These are phyloP conservation scores for Daktulosphaira vitifoliae DNA, from an alignment of 1,140 invertebrate species.

Conservation along the genomic window DNA sequence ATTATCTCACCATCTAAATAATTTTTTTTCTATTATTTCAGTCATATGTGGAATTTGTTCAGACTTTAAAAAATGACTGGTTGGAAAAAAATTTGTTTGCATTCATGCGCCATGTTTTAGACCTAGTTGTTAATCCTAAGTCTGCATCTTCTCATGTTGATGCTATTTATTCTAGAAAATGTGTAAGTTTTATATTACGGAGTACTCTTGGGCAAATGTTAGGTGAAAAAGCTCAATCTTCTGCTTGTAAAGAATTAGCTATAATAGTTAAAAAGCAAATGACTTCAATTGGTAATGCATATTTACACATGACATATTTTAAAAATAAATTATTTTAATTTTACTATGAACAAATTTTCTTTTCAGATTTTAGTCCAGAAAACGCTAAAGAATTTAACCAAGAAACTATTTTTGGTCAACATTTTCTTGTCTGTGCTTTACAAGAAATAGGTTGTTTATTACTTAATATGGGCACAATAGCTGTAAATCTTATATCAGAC, in stretches of 20 bases:
- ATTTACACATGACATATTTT: constrained; percentile 26
- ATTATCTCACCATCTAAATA: too few relatives aligned
- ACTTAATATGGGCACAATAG: constrained; percentile 81
- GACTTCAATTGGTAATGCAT: constrained; percentile 72
- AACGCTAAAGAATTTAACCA: constrained; percentile 83
- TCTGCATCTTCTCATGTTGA: constrained; percentile 91
- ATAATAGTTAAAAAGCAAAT: constrained; percentile 87
- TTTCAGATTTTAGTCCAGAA: constrained; percentile 71
- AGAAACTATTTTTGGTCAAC: constrained; percentile 86
- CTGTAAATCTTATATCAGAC: constrained; percentile 78
- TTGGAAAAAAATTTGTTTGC: constrained; percentile 81
- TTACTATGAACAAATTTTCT: constrained; percentile 24
- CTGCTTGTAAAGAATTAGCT: constrained; percentile 89
- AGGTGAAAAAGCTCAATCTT: constrained; percentile 91
- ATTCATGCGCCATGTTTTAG: constrained; percentile 80
- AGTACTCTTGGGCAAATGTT: constrained; percentile 86
- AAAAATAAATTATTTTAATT: neutral
- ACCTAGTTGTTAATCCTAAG: constrained; percentile 79
- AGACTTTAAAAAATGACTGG: constrained; percentile 88
- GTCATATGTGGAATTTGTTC: constrained; percentile 90
- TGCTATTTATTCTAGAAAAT: constrained; percentile 94
- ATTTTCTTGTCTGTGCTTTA: constrained; percentile 85
- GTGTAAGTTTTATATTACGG: constrained; percentile 89
- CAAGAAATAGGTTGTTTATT: constrained; percentile 84
- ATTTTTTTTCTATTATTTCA: constrained; percentile 46